Evolutionary conservation across 2,797 vertebrate species (phyloP).

Genomic region (Brachyalestes nurse): DNA sequence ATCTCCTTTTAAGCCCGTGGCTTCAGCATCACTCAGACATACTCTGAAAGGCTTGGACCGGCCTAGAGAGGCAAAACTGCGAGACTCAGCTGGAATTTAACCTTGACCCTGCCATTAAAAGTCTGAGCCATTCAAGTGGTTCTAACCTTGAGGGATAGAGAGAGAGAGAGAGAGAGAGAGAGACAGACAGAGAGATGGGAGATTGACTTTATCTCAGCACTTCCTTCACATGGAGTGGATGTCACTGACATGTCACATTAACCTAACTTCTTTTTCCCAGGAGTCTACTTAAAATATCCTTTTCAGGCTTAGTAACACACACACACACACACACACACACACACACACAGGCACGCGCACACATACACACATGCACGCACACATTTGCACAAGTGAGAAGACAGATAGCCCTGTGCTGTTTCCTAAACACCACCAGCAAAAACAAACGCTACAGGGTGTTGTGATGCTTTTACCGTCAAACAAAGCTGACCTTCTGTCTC

Average conservation of each 20-base stretch:
- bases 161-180: slow-evolving; percentile 31
- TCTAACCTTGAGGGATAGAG: slow-evolving; percentile 21
- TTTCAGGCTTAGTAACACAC: slow-evolving; percentile 30
- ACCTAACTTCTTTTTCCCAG: slow-evolving; percentile 28
- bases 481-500: slow-evolving; percentile 58
- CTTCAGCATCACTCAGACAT: not conserved
- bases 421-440: slow-evolving; percentile 54
- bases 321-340: slow-evolving; percentile 27
- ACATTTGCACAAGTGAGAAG: slow-evolving; percentile 32
- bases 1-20: not conserved
- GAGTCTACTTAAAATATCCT: slow-evolving; percentile 54
- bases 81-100: slow-evolving; percentile 35
- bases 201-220: slow-evolving; percentile 45
- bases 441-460: slow-evolving; percentile 60
- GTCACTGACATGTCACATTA: slow-evolving; percentile 46
- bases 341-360: slow-evolving; percentile 18
- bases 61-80: slow-evolving; percentile 14
- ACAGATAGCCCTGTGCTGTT: slow-evolving; percentile 40
- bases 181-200: slow-evolving; percentile 28
- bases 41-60: not conserved
- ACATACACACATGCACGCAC: slow-evolving; percentile 23
- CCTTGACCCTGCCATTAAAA: slow-evolving; percentile 43
- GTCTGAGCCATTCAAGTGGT: slow-evolving; percentile 35
- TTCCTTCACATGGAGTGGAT: slow-evolving; percentile 46
- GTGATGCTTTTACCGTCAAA: slow-evolving; percentile 57